A percentile compares a stretch with the other conserved stretches of the same genome.
phyloP scores from a whole-genome alignment of 2,888 invertebrate species.

The Tortrix viridana region DNA sequence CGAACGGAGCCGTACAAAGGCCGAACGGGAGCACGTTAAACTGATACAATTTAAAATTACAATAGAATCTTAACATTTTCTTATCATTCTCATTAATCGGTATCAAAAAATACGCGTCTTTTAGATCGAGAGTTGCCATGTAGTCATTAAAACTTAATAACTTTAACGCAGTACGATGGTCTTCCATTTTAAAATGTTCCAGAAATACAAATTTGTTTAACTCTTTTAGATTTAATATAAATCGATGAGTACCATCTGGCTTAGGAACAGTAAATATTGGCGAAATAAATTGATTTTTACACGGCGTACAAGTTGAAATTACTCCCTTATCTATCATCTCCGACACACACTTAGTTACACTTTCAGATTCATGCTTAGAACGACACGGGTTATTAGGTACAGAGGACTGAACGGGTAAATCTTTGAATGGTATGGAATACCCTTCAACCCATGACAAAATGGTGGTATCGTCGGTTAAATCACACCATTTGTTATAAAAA shows the following conservation, averaged over 20 bases:
- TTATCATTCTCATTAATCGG: conserved; percentile 1
- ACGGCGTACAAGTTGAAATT: conserved; percentile 36
- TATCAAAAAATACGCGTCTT: conserved; percentile 7
- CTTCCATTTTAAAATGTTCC: conserved; percentile 30
- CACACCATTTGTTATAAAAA: conserved; percentile 32
- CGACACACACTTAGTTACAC: neutral
- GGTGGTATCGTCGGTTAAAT: conserved; percentile 32
- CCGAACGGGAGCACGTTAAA: conserved; percentile 1
- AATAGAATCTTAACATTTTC: conserved; percentile 1
- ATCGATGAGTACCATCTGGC: conserved; percentile 25
- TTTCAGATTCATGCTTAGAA: neutral
- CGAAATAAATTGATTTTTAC: conserved; percentile 35
- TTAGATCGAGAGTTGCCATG: conserved; percentile 22
- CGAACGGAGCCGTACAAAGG: conserved; percentile 6
- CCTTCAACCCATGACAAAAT: conserved; percentile 38
- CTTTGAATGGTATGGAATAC: conserved; percentile 38
- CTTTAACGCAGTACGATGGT: conserved; percentile 23
- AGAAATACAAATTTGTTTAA: conserved; percentile 29
- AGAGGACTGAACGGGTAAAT: conserved; percentile 6
- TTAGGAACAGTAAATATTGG: conserved; percentile 39
- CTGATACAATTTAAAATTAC: neutral
- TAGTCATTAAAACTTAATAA: conserved; percentile 11
- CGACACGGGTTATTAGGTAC: neutral
- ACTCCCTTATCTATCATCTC: conserved; percentile 28
- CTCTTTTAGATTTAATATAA: conserved; percentile 28